These are phyloP conservation scores for Helicolenus hilgendorfi DNA, from an alignment of 2,797 vertebrate genomes.

Conservation along the genomic window DNA sequence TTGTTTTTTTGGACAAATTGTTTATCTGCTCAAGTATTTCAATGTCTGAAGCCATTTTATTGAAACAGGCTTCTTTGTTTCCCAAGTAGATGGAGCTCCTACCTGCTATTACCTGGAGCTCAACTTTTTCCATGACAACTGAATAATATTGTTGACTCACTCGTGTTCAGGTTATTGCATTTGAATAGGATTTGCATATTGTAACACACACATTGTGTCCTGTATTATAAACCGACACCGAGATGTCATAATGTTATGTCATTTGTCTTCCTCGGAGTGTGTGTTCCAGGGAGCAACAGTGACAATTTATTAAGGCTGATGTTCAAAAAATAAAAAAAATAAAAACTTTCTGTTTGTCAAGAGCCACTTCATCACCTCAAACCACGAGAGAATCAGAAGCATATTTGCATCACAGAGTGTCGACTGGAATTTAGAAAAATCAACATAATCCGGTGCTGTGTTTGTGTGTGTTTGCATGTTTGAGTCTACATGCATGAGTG, in stretches of 20 bases:
- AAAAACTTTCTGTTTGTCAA: slow-evolving; percentile 35
- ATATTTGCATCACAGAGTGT: slow-evolving; percentile 70
- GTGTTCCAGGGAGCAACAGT: not conserved
- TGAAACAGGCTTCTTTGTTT: slow-evolving; percentile 6
- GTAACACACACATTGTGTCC: slow-evolving; percentile 8
- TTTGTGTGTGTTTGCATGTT: slow-evolving; percentile 34
- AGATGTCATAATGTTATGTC: slow-evolving; percentile 16
- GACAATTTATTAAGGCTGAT: not conserved
- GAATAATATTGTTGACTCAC: slow-evolving; percentile 41
- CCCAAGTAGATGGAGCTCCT: not conserved
- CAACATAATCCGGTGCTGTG: slow-evolving; percentile 61
- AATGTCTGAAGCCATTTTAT: not conserved
- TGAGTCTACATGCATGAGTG: not conserved
- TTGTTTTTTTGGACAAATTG: slow-evolving; percentile 17
- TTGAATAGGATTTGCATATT: slow-evolving; percentile 57
- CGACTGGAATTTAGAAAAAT: slow-evolving; percentile 62
- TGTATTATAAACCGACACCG: not conserved
- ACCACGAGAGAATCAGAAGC: slow-evolving; percentile 48
- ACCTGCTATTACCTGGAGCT: slow-evolving; percentile 6
- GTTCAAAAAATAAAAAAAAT: not conserved
- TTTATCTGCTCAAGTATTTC: slow-evolving; percentile 41
- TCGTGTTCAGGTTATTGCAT: slow-evolving; percentile 26
- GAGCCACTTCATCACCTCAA: slow-evolving; percentile 55
- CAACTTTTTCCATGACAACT: slow-evolving; percentile 17
- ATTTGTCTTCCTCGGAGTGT: not conserved